Evolutionary conservation across 2,797 vertebrate genomes (phyloP).

Genomic region (Coccyzus lansbergi): DNA sequence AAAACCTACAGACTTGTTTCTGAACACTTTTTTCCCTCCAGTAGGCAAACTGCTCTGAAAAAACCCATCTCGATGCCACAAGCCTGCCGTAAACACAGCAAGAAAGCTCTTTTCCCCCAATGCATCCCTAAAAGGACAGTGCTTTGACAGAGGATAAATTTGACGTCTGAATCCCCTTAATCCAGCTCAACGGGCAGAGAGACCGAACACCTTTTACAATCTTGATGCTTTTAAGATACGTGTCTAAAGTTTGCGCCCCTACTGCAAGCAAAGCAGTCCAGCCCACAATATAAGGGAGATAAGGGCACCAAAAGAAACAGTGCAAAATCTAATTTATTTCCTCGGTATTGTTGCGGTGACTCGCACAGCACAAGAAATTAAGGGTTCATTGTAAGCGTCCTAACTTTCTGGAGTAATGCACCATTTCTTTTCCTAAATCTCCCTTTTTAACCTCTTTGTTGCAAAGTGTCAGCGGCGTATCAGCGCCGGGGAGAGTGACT

Average conservation of each 20-base stretch:
- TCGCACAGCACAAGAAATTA: conserved; percentile 68
- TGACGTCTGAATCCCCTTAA: not conserved
- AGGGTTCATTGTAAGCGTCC: conserved; percentile 68
- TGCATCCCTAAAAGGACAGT: rapidly evolving
- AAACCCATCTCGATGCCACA: not conserved
- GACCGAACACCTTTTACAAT: not conserved
- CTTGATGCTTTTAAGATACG: not conserved
- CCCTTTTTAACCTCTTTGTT: conserved; percentile 81
- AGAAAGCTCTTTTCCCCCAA: not conserved
- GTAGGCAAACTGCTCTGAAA: not conserved
- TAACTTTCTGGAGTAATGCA: conserved; percentile 59
- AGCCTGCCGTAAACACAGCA: not conserved
- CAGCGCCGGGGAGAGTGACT: conserved; percentile 46
- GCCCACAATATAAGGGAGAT: conserved; percentile 41
- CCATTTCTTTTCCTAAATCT: conserved; percentile 42
- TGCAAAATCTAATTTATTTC: conserved; percentile 60
- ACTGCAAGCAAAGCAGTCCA: not conserved
- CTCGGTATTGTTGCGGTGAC: conserved; percentile 55
- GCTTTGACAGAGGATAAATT: not conserved
- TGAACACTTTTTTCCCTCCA: not conserved
- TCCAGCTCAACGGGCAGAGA: not conserved
- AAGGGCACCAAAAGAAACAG: conserved; percentile 58
- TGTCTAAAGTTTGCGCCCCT: not conserved
- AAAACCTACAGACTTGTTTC: not conserved
- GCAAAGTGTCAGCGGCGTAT: conserved; percentile 71